Conservation (phyloP, 2,797 vertebrate species). For the Potorous gilbertii region DNA sequence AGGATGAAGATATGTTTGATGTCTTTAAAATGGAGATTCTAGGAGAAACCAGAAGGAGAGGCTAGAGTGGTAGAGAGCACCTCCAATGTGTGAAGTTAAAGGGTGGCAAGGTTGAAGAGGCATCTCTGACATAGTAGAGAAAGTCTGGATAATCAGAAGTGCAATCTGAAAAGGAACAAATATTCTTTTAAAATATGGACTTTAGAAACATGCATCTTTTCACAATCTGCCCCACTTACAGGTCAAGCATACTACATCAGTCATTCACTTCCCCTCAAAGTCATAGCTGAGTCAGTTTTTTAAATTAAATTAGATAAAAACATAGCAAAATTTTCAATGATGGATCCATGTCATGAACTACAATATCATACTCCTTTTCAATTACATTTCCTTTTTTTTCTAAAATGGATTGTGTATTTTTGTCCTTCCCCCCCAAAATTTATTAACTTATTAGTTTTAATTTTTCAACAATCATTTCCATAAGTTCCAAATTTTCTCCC, state of each 20-base stretch:
- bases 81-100: neutral
- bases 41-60: slow-evolving; percentile 1
- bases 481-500: no score
- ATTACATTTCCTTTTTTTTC: neutral
- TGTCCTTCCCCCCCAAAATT: no score
- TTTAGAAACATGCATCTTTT: neutral
- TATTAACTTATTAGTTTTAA: no score
- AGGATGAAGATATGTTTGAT: neutral
- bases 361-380: neutral
- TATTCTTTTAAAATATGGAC: neutral
- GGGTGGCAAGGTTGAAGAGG: neutral
- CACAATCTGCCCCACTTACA: neutral
- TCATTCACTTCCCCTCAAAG: neutral
- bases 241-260: neutral
- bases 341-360: neutral
- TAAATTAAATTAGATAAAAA: neutral
- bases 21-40: neutral
- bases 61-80: neutral
- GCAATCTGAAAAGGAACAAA: neutral
- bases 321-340: neutral
- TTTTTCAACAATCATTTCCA: no score
- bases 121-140: neutral
- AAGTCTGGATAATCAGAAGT: neutral
- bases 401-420: no score
- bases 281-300: neutral